Conservation (phyloP, 2,113 vertebrate genomes). For the Chelonoidis abingdonii region DNA sequence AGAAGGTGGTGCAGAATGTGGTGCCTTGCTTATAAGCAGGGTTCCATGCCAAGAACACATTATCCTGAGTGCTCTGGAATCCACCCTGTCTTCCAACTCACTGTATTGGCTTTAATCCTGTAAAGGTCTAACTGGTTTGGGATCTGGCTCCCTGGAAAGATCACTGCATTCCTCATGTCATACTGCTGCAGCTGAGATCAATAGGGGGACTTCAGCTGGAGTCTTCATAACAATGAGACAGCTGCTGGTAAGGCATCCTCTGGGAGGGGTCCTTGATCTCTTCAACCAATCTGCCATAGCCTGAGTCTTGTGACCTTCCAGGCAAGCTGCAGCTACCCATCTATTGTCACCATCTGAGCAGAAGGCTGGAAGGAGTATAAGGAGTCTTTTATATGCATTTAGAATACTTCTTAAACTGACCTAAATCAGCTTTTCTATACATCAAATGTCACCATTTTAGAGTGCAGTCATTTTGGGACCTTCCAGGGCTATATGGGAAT, state of each 20-base stretch:
- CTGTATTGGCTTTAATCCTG: background rate
- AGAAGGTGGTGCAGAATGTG: background rate
- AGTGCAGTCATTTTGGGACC: background rate
- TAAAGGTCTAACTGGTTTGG: background rate
- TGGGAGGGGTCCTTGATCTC: background rate
- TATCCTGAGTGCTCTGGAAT: background rate
- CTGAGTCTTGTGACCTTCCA: background rate
- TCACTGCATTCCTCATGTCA: background rate
- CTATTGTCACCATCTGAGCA: background rate
- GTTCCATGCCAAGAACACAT: background rate
- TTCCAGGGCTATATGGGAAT: slow-evolving; percentile 6
- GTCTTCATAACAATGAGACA: background rate
- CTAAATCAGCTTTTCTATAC: slow-evolving; percentile 20
- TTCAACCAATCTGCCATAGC: background rate
- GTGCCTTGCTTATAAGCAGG: background rate
- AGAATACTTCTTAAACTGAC: background rate
- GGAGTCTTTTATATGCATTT: background rate
- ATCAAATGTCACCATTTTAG: slow-evolving; percentile 20
- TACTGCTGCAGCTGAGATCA: background rate
- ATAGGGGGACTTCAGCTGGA: background rate
- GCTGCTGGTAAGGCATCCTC: background rate
- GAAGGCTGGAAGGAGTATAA: background rate
- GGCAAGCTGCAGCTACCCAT: background rate
- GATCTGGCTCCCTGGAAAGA: background rate
- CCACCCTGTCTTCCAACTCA: background rate